A percentile compares a stretch with the other conserved stretches of the same genome.
Conservation (phyloP, 1,140 invertebrate species). For the Drosophila mojavensis region DNA sequence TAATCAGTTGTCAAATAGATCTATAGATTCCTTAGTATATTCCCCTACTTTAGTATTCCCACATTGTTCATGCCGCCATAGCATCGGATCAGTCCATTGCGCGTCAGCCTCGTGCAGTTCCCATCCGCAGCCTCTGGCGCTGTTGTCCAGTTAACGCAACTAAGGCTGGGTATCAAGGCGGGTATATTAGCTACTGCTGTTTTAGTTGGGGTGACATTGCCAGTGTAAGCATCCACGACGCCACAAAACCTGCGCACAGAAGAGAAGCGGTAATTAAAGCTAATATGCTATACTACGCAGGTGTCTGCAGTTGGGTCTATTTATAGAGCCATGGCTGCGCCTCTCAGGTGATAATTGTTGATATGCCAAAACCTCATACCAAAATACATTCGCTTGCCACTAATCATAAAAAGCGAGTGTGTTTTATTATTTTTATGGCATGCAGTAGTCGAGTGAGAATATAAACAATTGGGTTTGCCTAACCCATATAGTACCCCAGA, state of each 20-base stretch:
- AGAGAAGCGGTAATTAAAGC: slow-evolving; percentile 8
- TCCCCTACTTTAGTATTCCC: slow-evolving; percentile 43
- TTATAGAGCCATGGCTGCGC: not conserved
- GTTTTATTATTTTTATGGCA: too few relatives aligned
- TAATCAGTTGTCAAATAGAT: not conserved
- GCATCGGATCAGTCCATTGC: slow-evolving; percentile 63
- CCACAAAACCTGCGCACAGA: slow-evolving; percentile 1
- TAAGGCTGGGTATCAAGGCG: slow-evolving; percentile 5
- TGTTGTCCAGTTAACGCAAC: slow-evolving; percentile 68
- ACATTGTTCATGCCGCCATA: slow-evolving; percentile 81
- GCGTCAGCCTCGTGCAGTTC: slow-evolving; percentile 61
- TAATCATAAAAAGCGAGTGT: too few relatives aligned
- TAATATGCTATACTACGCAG: slow-evolving; percentile 11
- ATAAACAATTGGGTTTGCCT: too few relatives aligned
- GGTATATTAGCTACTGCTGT: not conserved
- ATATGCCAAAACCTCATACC: not conserved
- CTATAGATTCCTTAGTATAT: not conserved
- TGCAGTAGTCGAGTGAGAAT: too few relatives aligned
- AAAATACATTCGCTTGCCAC: not conserved
- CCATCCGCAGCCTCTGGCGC: slow-evolving; percentile 64
- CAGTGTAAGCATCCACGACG: not conserved
- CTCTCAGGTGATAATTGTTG: slow-evolving; percentile 32
- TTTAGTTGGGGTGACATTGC: slow-evolving; percentile 1
- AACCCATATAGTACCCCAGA: too few relatives aligned
- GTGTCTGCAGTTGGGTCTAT: slow-evolving; percentile 17